phyloP scores from a whole-genome alignment of 2,797 vertebrate genomes.

The Argya squamiceps region DNA sequence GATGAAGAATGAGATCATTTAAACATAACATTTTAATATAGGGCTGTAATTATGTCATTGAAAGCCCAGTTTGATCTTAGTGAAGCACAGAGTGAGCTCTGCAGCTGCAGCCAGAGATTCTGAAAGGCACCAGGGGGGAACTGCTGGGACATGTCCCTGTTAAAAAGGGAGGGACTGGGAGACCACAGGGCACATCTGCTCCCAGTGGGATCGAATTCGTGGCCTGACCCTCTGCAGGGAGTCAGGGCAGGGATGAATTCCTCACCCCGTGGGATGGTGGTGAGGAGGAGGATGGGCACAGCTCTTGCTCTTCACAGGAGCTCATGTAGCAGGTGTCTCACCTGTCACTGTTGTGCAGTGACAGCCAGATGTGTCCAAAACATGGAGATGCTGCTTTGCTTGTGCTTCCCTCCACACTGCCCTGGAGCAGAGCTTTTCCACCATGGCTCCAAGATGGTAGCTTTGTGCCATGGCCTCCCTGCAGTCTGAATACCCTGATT shows the following conservation, averaged over 20 bases:
- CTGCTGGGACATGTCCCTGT: neutral
- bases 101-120: slow-evolving; percentile 9
- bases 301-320: neutral
- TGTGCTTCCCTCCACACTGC: too few relatives aligned
- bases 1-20: slow-evolving; percentile 67
- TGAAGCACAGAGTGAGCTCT: neutral
- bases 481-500: neutral
- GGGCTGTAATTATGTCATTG: slow-evolving; percentile 40
- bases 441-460: fast-evolving
- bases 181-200: fast-evolving
- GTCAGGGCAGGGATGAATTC: neutral
- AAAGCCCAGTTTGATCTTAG: neutral
- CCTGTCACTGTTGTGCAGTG: fast-evolving
- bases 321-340: neutral
- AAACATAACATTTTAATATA: slow-evolving; percentile 51
- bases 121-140: neutral
- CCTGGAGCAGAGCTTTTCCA: fast-evolving
- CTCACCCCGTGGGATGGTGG: fast-evolving
- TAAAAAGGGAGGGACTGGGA: neutral
- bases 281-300: neutral
- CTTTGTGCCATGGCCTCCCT: fast-evolving
- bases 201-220: neutral
- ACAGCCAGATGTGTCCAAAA: neutral
- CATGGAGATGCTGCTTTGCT: neutral
- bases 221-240: fast-evolving